A percentile compares a stretch with the other conserved stretches of the same genome.
Evolutionary conservation across 23 tunicate species (phyloP).

Genomic region (Halocynthia roretzi): DNA sequence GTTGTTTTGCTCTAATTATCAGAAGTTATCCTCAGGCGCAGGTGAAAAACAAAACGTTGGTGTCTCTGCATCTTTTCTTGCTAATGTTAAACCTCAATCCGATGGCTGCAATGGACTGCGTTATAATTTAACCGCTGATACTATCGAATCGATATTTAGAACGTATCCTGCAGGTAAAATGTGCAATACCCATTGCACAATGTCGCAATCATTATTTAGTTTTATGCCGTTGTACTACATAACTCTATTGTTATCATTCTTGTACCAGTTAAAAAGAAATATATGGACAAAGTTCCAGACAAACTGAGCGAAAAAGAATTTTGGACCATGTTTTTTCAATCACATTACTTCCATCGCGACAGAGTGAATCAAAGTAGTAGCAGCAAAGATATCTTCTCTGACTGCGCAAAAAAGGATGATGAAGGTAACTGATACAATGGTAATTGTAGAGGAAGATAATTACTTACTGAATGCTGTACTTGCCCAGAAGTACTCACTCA

Average conservation of each 20-base stretch:
- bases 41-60: constrained; percentile 65
- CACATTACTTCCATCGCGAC: constrained; percentile 94
- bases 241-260: too few relatives aligned
- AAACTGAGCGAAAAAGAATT: constrained; percentile 93
- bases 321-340: constrained; percentile 96
- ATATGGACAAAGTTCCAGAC: constrained; percentile 81
- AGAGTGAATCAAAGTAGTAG: constrained; percentile 47
- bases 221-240: too few relatives aligned
- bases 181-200: too few relatives aligned
- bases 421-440: constrained; percentile 32
- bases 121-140: constrained; percentile 86
- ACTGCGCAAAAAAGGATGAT: constrained; percentile 85
- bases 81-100: constrained; percentile 87
- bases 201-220: too few relatives aligned
- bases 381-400: constrained; percentile 78
- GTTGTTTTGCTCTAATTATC: too few relatives aligned
- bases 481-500: too few relatives aligned
- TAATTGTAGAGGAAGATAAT: too few relatives aligned
- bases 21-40: neutral
- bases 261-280: constrained; percentile 61
- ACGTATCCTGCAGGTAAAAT: constrained; percentile 84
- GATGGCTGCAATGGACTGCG: constrained; percentile 90
- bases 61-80: constrained; percentile 83
- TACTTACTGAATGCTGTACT: too few relatives aligned
- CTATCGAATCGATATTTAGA: constrained; percentile 70